Conservation (phyloP, 2,797 vertebrate species). For the Myotis findleyi region DNA sequence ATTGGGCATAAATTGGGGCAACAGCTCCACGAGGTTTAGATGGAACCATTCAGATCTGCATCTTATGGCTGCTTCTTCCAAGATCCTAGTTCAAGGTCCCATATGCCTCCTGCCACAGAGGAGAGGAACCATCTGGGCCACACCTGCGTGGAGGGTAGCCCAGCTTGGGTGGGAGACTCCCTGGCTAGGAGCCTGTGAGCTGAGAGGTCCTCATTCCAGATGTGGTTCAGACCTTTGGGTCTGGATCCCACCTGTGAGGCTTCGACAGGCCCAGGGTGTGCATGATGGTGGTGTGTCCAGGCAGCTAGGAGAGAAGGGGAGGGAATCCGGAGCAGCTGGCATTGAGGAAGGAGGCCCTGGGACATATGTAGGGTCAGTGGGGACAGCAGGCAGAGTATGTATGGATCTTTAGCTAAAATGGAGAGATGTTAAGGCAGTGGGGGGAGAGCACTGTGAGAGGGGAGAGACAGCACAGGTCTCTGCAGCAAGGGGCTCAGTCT, state of each 20-base stretch:
- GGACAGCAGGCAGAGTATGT: not conserved
- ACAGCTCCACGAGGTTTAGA: not conserved
- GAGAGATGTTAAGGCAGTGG: not conserved
- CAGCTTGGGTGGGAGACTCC: not conserved
- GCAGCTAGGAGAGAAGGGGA: not conserved
- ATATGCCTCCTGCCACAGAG: not conserved
- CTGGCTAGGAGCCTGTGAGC: not conserved
- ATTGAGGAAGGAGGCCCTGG: not conserved
- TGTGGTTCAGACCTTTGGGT: not conserved
- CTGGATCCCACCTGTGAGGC: not conserved
- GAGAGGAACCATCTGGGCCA: not conserved
- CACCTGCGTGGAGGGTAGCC: fast-evolving
- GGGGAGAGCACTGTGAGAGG: fast-evolving
- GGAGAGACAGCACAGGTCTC: not conserved
- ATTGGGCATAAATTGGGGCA: not conserved
- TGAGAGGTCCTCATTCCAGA: not conserved
- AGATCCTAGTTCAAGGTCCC: not conserved
- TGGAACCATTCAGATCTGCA: not conserved
- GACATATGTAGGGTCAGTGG: not conserved
- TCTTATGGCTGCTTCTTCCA: not conserved
- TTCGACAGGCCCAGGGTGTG: not conserved
- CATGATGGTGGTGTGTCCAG: not conserved
- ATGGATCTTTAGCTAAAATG: not conserved
- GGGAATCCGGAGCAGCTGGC: not conserved
- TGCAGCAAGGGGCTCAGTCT: not conserved